phyloP scores from a whole-genome alignment of 2,797 vertebrate genomes.

The Melanotaenia trifasciata region DNA sequence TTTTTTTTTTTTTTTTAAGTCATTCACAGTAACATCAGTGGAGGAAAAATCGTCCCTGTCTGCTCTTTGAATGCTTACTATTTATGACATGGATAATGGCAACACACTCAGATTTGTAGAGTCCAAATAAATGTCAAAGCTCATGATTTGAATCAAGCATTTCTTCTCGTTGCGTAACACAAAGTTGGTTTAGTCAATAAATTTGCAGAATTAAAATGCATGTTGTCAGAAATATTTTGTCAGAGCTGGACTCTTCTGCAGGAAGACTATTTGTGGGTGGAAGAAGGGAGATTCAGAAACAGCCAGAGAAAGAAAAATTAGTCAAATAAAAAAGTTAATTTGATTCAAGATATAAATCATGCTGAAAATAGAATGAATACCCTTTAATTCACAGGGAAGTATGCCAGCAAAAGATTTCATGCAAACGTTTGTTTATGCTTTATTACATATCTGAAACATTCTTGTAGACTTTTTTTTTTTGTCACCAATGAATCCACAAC shows the following conservation, averaged over 20 bases:
- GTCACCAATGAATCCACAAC: background rate
- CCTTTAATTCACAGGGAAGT: background rate
- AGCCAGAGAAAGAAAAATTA: slow-evolving; percentile 46
- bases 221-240: slow-evolving; percentile 10
- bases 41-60: slow-evolving; percentile 5
- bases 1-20: slow-evolving; percentile 4
- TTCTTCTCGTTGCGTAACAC: slow-evolving; percentile 11
- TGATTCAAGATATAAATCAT: slow-evolving; percentile 28
- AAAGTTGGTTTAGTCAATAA: slow-evolving; percentile 10
- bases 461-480: background rate
- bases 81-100: slow-evolving; percentile 21
- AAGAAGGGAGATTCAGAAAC: slow-evolving; percentile 37
- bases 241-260: slow-evolving; percentile 20
- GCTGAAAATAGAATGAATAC: slow-evolving; percentile 13
- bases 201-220: slow-evolving; percentile 21
- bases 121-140: slow-evolving; percentile 16
- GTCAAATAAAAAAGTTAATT: slow-evolving; percentile 48
- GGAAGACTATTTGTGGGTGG: slow-evolving; percentile 41
- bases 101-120: slow-evolving; percentile 16
- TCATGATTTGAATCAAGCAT: slow-evolving; percentile 12
- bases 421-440: slow-evolving; percentile 18
- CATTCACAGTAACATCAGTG: slow-evolving; percentile 20
- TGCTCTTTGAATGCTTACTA: slow-evolving; percentile 18
- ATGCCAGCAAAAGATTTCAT: background rate
- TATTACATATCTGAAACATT: slow-evolving; percentile 11